Base-by-base conservation (phyloP, 2,888 invertebrate genomes). In the Tromatobia lineatoria region DNA sequence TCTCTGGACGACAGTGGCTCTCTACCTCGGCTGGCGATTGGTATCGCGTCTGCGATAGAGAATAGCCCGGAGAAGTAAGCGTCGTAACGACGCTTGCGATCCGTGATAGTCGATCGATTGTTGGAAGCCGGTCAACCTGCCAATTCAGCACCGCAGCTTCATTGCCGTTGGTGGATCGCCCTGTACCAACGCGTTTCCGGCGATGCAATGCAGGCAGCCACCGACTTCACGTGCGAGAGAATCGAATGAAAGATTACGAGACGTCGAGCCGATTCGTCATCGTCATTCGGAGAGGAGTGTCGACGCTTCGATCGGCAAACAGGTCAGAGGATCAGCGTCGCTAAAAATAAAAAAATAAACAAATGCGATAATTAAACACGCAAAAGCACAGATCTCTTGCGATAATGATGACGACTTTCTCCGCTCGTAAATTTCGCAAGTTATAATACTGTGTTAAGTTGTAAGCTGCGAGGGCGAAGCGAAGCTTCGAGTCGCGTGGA, bases 41-140 rank as follows among this genome's bases (percentile, higher is more conserved):
- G 93, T 93, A 25, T 93, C 93, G 3, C 93, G 92, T 83, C 89
- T 93, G 77, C 93, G 93, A 93, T 93, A 93, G 92, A 91, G 86
- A 82, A 80, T 59, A 10, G 76, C 73, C 13, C 74, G 80, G 61
- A 69, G 80, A 71, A 80, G 81, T 77, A 84, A 84, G 85, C 75
- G 81, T 71, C 85, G 74, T 71, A 50, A 57, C 64, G 82, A 73
- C 54, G 52, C 80, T 71, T 79, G 80, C 75, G 78, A 80, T 71
- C 75, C 81, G 83, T 80, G 87, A 85, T 83, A 83, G 79, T 85
- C 85, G 85, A 83, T 59, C 64, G 57, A 34, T 50, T 34, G 74
- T 70, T 25, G 18, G 59, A 52, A 73, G 50, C 23, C 69, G 74
- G 13, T 75, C 67, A 77, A 57, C 71, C 38, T 34, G 61, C 61